phyloP scores from a whole-genome alignment of 2,113 vertebrate genomes.

The Oreochromis spilurus region DNA sequence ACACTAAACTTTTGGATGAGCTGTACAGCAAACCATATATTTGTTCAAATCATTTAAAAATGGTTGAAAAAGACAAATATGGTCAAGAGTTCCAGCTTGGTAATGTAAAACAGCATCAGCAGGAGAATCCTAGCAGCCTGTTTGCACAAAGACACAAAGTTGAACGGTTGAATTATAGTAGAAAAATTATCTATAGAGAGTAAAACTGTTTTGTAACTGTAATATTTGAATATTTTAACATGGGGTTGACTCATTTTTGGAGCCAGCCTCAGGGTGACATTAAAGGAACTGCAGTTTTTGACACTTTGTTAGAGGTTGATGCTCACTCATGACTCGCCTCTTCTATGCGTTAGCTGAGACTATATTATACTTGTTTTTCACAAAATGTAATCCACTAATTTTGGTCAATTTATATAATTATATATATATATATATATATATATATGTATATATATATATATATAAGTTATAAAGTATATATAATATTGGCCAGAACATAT shows the following conservation, averaged over 20 bases:
- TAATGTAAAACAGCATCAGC: background rate
- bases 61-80: background rate
- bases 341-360: background rate
- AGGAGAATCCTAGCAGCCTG: background rate
- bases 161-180: background rate
- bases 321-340: background rate
- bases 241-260: background rate
- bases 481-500: background rate
- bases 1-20: background rate
- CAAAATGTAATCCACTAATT: background rate
- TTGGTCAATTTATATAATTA: background rate
- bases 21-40: background rate
- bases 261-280: background rate
- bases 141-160: background rate
- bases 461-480: background rate
- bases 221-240: background rate
- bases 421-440: background rate
- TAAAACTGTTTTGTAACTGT: background rate
- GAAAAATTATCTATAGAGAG: background rate
- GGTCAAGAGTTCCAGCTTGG: background rate
- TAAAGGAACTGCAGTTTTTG: background rate
- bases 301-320: background rate
- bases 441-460: too few relatives aligned
- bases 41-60: background rate
- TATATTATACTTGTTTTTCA: background rate